Evolutionary conservation across 2,113 vertebrate genomes (phyloP).

Genomic region (Channa maculata): DNA sequence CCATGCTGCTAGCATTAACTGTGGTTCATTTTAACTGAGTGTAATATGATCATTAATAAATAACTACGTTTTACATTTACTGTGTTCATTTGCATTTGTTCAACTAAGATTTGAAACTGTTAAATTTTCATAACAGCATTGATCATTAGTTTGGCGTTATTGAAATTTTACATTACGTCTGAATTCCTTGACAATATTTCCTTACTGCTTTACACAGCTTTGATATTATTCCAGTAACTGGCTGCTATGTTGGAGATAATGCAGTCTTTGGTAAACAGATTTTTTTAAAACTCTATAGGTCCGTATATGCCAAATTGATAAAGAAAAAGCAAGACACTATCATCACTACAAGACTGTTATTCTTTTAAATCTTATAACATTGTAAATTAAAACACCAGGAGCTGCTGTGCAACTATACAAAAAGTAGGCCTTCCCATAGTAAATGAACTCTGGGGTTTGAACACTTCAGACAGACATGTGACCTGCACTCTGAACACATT

Average conservation of each 20-base stretch:
- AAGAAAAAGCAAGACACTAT: too few relatives aligned
- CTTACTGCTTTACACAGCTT: background rate
- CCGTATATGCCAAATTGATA: too few relatives aligned
- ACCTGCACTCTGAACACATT: too few relatives aligned
- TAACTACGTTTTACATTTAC: constrained; percentile 15
- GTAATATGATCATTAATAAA: constrained; percentile 33
- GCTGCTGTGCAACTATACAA: too few relatives aligned
- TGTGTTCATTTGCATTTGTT: constrained; percentile 27
- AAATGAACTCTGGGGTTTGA: too few relatives aligned
- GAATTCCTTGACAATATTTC: background rate
- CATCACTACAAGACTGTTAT: too few relatives aligned
- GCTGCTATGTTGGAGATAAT: background rate
- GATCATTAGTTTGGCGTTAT: background rate
- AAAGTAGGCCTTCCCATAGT: too few relatives aligned
- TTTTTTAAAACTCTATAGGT: too few relatives aligned
- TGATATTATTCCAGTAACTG: background rate
- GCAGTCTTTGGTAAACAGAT: too few relatives aligned
- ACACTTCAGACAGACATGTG: too few relatives aligned
- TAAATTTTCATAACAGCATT: background rate
- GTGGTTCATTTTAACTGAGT: constrained; percentile 19
- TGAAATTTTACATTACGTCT: constrained; percentile 2
- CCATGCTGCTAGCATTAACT: constrained; percentile 2
- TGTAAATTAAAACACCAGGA: too few relatives aligned
- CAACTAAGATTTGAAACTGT: background rate
- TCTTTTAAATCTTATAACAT: too few relatives aligned